Evolutionary conservation across 2,113 vertebrate genomes (phyloP), one percentile per base, ranked within the genome.

Genomic region (Trogon melanurus): DNA sequence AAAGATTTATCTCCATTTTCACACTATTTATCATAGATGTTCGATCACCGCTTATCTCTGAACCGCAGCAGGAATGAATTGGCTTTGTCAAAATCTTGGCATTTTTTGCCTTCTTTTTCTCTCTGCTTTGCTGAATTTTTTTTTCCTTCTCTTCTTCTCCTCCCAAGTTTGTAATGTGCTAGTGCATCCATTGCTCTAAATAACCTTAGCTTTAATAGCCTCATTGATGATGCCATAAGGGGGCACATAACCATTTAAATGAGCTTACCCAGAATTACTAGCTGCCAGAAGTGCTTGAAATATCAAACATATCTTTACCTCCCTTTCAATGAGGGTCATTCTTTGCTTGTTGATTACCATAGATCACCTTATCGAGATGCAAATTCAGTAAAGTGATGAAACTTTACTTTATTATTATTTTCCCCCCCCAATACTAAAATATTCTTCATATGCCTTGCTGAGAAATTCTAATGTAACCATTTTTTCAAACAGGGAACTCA

Each of bases 221-320:
- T 95, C 93, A 69, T 61, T 95, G 89, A 96, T 17, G 89, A 89
- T 93, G 84, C 91, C 76, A 87, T 95, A 75, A 95, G 87, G 80
- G 86, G 74, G 21, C 80, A 92, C 30, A 96, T 94, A 95, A 95
- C 76, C 72, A 92, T 82, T 88, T 61, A 71, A 95, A 92, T 70
- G 61, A 84, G 64, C 70, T 93, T 86, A 65, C 75, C 75, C 71
- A 93, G 85, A 81, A 73, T 27, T 57, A 75, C 50, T 81, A 18
- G 10, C 74, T 94, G 64, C 75, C 79, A 93, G 53, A 92, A 90
- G 61, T 45, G 44, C 38, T 54, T 88, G 58, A 88, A 95, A 80
- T 62, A 95, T 60, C 73, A 56, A 7, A 18, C 91, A 26, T n/a
- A 70, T 74, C 79, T 88, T 80, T 91, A 84, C 61, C 53, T 85